A percentile compares a stretch with the other conserved stretches of the same genome.
Evolutionary conservation across 1,140 invertebrate genomes (phyloP).

Genomic region (Caenorhabditis brenneri): DNA sequence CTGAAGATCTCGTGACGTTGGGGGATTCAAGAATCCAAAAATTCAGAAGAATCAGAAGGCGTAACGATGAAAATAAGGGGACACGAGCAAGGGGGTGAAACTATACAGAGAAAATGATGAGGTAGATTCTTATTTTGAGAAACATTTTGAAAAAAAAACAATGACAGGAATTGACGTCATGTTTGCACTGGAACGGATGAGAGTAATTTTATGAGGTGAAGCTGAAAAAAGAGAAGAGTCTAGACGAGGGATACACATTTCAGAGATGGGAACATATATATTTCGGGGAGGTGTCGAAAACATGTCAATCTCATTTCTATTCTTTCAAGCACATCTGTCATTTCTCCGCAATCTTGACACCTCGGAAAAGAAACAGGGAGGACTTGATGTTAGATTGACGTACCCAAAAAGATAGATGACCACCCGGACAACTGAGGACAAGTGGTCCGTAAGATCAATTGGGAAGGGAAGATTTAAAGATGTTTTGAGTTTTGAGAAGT

Average conservation of each 20-base stretch:
- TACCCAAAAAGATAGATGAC: not conserved
- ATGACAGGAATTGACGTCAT: not conserved
- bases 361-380: not conserved
- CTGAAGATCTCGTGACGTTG: not conserved
- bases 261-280: not conserved
- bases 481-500: too few relatives aligned
- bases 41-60: not conserved
- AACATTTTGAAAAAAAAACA: not conserved
- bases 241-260: not conserved
- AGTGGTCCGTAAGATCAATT: not conserved
- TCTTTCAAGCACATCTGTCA: not conserved
- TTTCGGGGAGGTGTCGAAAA: not conserved
- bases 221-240: not conserved
- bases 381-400: not conserved
- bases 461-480: too few relatives aligned
- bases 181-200: not conserved
- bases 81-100: not conserved
- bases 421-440: not conserved
- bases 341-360: slow-evolving; percentile 21
- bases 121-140: not conserved
- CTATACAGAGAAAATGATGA: not conserved
- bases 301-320: slow-evolving; percentile 4
- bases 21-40: not conserved
- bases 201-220: not conserved
- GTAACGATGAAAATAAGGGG: not conserved